Conservation (phyloP, 2,888 invertebrate species). For the Mayetiola destructor region DNA sequence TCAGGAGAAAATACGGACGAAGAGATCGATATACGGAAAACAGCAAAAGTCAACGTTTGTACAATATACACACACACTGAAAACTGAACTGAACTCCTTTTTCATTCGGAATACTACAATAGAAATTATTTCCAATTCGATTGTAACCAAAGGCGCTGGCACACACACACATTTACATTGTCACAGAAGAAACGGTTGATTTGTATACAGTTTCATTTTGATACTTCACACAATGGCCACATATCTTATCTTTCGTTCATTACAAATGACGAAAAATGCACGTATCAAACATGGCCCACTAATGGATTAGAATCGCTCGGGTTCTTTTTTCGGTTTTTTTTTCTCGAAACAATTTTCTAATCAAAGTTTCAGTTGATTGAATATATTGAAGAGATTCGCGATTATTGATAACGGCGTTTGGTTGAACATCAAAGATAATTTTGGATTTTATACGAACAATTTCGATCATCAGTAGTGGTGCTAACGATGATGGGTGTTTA, state of each 20-base stretch:
- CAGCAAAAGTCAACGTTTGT: constrained; percentile 6
- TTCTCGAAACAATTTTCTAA: not conserved
- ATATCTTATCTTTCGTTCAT: constrained; percentile 11
- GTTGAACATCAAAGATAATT: too few species aligned
- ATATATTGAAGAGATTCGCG: too few species aligned
- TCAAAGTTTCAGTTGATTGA: too few species aligned
- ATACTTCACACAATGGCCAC: not conserved
- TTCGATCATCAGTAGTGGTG: too few species aligned
- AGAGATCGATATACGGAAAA: constrained; percentile 7
- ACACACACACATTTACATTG: not conserved
- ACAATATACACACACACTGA: too few species aligned
- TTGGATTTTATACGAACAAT: too few species aligned
- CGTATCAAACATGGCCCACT: not conserved
- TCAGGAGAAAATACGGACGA: constrained; percentile 8
- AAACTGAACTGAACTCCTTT: too few species aligned
- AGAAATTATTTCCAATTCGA: too few species aligned
- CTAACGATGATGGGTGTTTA: too few species aligned
- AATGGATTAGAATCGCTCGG: not conserved
- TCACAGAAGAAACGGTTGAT: not conserved
- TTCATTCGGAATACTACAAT: too few species aligned
- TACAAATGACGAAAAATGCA: not conserved
- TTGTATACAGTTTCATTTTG: not conserved
- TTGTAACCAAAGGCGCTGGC: not conserved
- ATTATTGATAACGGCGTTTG: too few species aligned
- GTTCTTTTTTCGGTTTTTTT: too few species aligned